Percentiles rank a stretch among this genome's conserved stretches.
Evolutionary conservation across 1,140 invertebrate species (phyloP).

Genomic region (Coelopa frigida): DNA sequence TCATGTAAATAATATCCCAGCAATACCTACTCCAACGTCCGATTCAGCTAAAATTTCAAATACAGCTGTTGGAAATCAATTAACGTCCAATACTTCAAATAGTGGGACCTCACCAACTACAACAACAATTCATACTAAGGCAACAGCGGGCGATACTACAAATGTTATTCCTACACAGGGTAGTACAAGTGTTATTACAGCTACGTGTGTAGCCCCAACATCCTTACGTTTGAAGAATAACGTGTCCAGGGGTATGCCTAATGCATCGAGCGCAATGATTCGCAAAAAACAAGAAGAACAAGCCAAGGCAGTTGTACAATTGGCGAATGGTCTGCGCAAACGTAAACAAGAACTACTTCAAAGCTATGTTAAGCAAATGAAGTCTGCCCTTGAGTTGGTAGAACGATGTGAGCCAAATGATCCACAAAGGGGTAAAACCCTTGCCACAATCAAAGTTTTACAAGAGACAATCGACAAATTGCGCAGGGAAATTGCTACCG

Average conservation of each 20-base stretch:
- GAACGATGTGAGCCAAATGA: slow-evolving; percentile 38
- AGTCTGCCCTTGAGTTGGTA: slow-evolving; percentile 34
- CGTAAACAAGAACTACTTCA: slow-evolving; percentile 41
- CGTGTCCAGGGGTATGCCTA: slow-evolving; percentile 4
- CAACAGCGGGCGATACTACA: not conserved
- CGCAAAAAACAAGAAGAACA: slow-evolving; percentile 43
- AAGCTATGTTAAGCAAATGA: slow-evolving; percentile 43
- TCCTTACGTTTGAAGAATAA: slow-evolving; percentile 30
- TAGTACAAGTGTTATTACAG: slow-evolving; percentile 7
- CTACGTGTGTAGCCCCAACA: slow-evolving; percentile 30
- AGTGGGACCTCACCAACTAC: slow-evolving; percentile 11
- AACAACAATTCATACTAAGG: not conserved
- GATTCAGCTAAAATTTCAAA: slow-evolving; percentile 37
- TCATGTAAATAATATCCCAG: slow-evolving; percentile 40
- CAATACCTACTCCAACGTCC: slow-evolving; percentile 31
- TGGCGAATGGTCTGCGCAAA: slow-evolving; percentile 40
- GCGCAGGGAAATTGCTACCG: slow-evolving; percentile 38
- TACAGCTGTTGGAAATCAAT: slow-evolving; percentile 3
- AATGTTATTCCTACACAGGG: slow-evolving; percentile 4
- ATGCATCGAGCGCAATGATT: slow-evolving; percentile 20
- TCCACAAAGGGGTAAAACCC: slow-evolving; percentile 26
- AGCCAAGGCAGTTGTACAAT: slow-evolving; percentile 39
- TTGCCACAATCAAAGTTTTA: slow-evolving; percentile 39
- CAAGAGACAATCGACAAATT: slow-evolving; percentile 41
- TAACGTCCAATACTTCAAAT: slow-evolving; percentile 11